phyloP scores from a whole-genome alignment of 92 coral and sea anemone genomes.

The Epizoanthus illoricatus region DNA sequence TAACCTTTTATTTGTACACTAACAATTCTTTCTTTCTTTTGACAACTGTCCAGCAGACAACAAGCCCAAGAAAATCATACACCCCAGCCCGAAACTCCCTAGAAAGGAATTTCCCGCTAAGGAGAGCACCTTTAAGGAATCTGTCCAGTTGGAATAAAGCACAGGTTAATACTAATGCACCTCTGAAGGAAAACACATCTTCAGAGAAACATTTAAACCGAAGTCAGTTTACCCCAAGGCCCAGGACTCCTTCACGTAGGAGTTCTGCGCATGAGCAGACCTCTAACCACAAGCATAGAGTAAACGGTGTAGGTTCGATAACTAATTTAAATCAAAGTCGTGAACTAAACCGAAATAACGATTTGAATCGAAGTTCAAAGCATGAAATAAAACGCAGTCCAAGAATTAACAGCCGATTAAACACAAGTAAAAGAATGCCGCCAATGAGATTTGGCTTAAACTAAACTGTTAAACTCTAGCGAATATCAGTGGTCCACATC shows the following conservation, averaged over 20 bases:
- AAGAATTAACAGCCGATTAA: slow-evolving; percentile 14
- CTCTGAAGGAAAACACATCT: slow-evolving; percentile 29
- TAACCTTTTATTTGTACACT: slow-evolving; percentile 10
- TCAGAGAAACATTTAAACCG: slow-evolving; percentile 24
- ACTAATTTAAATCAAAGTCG: slow-evolving; percentile 2
- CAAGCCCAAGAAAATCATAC: slow-evolving; percentile 45
- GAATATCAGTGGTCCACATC: not conserved
- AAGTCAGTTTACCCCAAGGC: slow-evolving; percentile 5
- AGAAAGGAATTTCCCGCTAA: slow-evolving; percentile 45
- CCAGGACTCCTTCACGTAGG: slow-evolving; percentile 5
- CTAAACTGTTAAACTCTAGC: not conserved
- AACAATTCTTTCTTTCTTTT: slow-evolving; percentile 36
- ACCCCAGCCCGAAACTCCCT: slow-evolving; percentile 43
- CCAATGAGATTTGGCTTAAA: slow-evolving; percentile 83
- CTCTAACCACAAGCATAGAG: not conserved
- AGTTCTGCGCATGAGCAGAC: not conserved
- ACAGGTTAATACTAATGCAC: slow-evolving; percentile 39
- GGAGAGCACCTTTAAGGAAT: slow-evolving; percentile 44
- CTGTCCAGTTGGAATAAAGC: slow-evolving; percentile 40
- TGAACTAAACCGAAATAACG: not conserved
- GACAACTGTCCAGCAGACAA: slow-evolving; percentile 39
- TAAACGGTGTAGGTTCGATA: slow-evolving; percentile 1
- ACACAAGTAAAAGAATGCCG: slow-evolving; percentile 44
- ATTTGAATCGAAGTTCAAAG: not conserved
- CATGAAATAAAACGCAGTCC: not conserved